Conservation (phyloP, 1,140 invertebrate species). For the Diabrotica undecimpunctata region DNA sequence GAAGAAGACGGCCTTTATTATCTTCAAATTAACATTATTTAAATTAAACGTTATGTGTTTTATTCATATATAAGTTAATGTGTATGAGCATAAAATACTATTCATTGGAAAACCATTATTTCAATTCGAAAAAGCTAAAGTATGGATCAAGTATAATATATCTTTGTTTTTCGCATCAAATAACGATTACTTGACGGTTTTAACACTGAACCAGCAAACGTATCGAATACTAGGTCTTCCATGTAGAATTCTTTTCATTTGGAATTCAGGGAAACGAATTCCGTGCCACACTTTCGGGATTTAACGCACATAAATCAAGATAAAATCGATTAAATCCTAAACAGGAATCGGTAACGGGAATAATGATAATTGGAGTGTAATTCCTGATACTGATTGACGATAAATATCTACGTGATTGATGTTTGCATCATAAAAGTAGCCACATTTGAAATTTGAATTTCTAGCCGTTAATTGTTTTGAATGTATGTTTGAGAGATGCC, state of each 20-base stretch:
- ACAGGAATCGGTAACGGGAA: not conserved
- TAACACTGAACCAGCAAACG: too few species aligned
- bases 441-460: not conserved
- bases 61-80: too few species aligned
- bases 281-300: not conserved
- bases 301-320: not conserved
- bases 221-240: too few species aligned
- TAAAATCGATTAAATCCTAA: not conserved
- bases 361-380: constrained; percentile 1
- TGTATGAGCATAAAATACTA: too few species aligned
- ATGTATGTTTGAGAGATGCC: not conserved
- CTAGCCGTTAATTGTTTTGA: not conserved
- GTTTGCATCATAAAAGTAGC: not conserved
- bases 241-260: not conserved
- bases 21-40: too few species aligned
- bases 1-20: too few species aligned
- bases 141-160: too few species aligned
- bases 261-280: not conserved
- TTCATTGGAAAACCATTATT: too few species aligned
- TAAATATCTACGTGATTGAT: not conserved
- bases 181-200: too few species aligned
- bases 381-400: not conserved
- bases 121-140: too few species aligned
- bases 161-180: too few species aligned
- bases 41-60: too few species aligned